Evolutionary conservation across 2,888 invertebrate species (phyloP), one percentile per base, ranked within the genome.

Genomic region (Clistopyga incitator): DNA sequence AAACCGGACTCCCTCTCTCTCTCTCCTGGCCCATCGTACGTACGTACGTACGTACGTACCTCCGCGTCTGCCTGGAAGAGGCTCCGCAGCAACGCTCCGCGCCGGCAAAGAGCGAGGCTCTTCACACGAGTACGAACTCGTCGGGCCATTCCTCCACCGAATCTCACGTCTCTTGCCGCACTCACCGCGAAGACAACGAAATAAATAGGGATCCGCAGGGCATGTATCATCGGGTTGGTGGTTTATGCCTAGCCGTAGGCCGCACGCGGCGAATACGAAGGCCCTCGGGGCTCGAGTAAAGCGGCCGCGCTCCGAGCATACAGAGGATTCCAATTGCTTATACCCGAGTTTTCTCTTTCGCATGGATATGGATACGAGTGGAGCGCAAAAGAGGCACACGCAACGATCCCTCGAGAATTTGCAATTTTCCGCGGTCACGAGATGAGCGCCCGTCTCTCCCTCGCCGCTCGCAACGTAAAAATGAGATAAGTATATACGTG

Each of bases 401-500:
- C 82, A 81, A 74, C 78, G 81, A 77, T 78, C 81, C 65, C 72
- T 76, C 29, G 70, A 79, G 82, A 89, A 90, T 89, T 90, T 88
- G 87, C 89, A 90, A 90, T 90, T 90, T 88, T 85, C 85, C 83
- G 82, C 84, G 65, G 67, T 80, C 87, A 81, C 85, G 81, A 84
- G 84, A 81, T 81, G 81, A 81, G 75, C 59, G 64, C 23, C 71
- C 64, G 23, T 4, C 34, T 65, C 34, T 20, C 61, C 25, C 34
- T 20, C 61, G 25, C 15, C 18, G 61, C 34, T 45, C 50, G 11
- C 61, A 20, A 64, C 61, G 64, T n/a, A 23, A 20, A 64, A 75
- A 75, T 47, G 20, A 34, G 34, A 38, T 52, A 52, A 23, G 2
- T 38, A 52, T 23, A 20, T 20, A 8, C 15, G 15, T 47, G 18